Percentiles rank a stretch among this genome's conserved stretches.
These are phyloP conservation scores for Bradypus variegatus DNA, from an alignment of 2,797 vertebrate genomes.

Conservation along the genomic window DNA sequence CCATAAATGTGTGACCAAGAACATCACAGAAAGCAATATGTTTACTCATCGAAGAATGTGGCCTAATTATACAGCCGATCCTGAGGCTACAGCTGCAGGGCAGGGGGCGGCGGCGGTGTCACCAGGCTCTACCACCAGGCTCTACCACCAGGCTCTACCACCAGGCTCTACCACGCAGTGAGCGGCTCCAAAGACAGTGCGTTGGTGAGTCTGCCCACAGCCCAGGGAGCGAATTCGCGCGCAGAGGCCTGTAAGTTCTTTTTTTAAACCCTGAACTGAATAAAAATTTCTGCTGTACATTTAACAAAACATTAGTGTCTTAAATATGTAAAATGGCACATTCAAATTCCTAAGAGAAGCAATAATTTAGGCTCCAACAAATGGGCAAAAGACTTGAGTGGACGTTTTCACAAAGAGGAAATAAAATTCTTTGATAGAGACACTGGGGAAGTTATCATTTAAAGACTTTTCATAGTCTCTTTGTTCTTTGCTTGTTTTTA, in stretches of 20 bases:
- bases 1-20: too few relatives aligned
- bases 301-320: not conserved
- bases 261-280: not conserved
- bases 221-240: too few relatives aligned
- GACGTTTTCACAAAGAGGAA: not conserved
- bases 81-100: too few relatives aligned
- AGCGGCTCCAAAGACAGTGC: too few relatives aligned
- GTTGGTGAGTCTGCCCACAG: too few relatives aligned
- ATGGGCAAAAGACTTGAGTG: not conserved
- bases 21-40: too few relatives aligned
- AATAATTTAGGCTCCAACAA: not conserved
- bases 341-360: not conserved
- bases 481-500: not conserved
- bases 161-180: too few relatives aligned
- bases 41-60: too few relatives aligned
- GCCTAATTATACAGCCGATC: too few relatives aligned
- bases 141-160: too few relatives aligned
- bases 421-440: not conserved
- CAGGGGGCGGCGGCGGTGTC: too few relatives aligned
- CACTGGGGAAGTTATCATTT: not conserved
- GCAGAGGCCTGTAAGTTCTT: not conserved
- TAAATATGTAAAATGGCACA: slow-evolving; percentile 14
- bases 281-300: not conserved
- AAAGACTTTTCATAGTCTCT: not conserved
- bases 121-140: too few relatives aligned